Evolutionary conservation across 1,140 invertebrate genomes (phyloP).

Genomic region (Colletes latitarsis): DNA sequence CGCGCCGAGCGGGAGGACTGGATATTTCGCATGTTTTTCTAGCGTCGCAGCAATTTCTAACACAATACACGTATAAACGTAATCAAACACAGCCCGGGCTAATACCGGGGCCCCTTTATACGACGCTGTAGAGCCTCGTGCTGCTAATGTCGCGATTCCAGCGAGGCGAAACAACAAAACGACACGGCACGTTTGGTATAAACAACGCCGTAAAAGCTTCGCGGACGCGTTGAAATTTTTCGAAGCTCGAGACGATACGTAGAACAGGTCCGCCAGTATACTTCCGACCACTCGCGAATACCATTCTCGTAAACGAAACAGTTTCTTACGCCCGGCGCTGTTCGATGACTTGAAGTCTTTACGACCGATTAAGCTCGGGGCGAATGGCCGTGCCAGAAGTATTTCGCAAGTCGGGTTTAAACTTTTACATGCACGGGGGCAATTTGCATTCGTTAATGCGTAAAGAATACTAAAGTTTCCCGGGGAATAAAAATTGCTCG

Average conservation of each 20-base stretch:
- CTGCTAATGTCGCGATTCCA: slow-evolving; percentile 18
- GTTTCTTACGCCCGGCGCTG: neutral
- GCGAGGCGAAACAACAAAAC: slow-evolving; percentile 23
- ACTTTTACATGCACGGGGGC: slow-evolving; percentile 3
- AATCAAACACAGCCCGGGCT: neutral
- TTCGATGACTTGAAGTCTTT: neutral
- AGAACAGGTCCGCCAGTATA: too few species aligned
- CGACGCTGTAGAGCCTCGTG: neutral
- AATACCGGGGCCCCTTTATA: neutral
- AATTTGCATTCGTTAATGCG: slow-evolving; percentile 32
- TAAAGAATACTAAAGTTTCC: slow-evolving; percentile 15
- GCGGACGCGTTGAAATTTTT: neutral
- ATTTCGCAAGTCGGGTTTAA: slow-evolving; percentile 14
- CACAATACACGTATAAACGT: neutral
- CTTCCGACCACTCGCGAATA: too few species aligned
- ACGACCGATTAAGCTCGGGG: neutral
- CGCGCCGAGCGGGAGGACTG: too few species aligned
- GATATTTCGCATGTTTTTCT: neutral
- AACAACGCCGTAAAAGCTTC: slow-evolving; percentile 20
- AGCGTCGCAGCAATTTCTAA: slow-evolving; percentile 1
- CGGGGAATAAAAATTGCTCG: neutral
- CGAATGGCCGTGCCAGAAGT: neutral
- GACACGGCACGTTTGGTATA: neutral
- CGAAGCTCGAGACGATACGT: too few species aligned
- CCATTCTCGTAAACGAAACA: neutral